Evolutionary conservation across 2,888 invertebrate species (phyloP).

Genomic region (Enoplolaimus lenunculus): DNA sequence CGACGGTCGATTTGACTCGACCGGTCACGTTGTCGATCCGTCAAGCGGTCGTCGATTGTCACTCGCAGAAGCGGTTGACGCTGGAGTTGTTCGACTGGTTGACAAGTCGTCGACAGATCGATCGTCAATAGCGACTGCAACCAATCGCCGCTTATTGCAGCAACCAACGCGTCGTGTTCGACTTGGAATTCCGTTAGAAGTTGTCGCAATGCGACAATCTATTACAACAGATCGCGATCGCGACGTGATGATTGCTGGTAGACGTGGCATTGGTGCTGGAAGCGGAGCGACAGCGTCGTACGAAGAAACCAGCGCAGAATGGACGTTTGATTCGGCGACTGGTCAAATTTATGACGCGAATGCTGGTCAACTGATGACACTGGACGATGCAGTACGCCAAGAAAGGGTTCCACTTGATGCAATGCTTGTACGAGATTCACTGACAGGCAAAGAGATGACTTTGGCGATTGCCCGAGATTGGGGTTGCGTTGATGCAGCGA

Average conservation of each 20-base stretch:
- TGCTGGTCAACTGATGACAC: constrained; percentile 53
- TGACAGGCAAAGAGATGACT: constrained; percentile 51
- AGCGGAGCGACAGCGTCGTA: not conserved
- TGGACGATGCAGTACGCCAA: constrained; percentile 50
- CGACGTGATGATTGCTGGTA: constrained; percentile 30
- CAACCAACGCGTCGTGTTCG: constrained; percentile 8
- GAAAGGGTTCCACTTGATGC: constrained; percentile 30
- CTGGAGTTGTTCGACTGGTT: not conserved
- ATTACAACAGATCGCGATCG: too few relatives aligned
- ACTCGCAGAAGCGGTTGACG: constrained; percentile 9
- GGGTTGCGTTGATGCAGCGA: constrained; percentile 38
- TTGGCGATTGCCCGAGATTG: constrained; percentile 40
- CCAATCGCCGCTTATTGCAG: constrained; percentile 39
- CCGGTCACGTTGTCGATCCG: constrained; percentile 54
- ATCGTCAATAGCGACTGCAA: constrained; percentile 30
- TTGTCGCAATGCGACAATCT: constrained; percentile 13
- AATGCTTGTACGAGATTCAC: constrained; percentile 56
- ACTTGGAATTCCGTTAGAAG: constrained; percentile 13
- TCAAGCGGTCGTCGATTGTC: constrained; percentile 46
- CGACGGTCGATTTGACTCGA: constrained; percentile 58
- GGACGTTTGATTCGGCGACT: constrained; percentile 53
- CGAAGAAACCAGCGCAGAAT: constrained; percentile 18
- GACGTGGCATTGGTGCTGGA: too few relatives aligned
- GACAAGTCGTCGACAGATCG: not conserved
- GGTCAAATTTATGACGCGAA: constrained; percentile 57